Conservation (phyloP, 2,797 vertebrate species). For the Otus scops region DNA sequence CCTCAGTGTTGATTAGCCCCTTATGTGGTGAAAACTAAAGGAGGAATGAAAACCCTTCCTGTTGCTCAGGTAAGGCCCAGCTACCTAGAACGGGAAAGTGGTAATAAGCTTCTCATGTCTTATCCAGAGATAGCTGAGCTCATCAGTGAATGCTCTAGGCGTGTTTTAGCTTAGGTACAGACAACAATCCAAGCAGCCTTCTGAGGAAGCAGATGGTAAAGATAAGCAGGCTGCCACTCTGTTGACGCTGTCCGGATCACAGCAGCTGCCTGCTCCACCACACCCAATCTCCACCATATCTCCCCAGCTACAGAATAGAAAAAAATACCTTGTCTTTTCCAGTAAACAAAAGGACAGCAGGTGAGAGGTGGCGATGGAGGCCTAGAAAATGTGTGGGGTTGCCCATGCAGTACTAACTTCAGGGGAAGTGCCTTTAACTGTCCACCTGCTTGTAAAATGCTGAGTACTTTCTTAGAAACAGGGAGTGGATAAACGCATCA, state of each 20-base stretch:
- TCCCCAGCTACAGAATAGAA: neutral
- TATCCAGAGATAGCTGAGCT: neutral
- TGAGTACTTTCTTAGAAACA: neutral
- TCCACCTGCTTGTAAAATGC: neutral
- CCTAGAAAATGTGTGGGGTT: neutral
- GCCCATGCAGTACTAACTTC: neutral
- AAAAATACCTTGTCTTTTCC: neutral
- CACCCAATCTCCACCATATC: neutral
- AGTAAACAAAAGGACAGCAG: neutral
- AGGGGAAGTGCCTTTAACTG: neutral
- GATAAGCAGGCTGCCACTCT: neutral
- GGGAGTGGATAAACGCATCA: neutral
- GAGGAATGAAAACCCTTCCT: neutral
- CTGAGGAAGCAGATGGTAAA: neutral
- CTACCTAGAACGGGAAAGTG: neutral
- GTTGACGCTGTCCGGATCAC: neutral
- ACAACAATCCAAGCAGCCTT: neutral
- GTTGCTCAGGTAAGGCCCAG: neutral
- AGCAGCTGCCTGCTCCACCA: neutral
- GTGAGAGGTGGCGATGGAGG: neutral
- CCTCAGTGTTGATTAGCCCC: neutral
- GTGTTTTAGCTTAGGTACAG: neutral
- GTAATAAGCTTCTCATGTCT: neutral
- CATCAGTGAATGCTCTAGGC: neutral
- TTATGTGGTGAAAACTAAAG: fast-evolving